phyloP scores from a whole-genome alignment of 2,113 vertebrate species.

The Serilophus lunatus region DNA sequence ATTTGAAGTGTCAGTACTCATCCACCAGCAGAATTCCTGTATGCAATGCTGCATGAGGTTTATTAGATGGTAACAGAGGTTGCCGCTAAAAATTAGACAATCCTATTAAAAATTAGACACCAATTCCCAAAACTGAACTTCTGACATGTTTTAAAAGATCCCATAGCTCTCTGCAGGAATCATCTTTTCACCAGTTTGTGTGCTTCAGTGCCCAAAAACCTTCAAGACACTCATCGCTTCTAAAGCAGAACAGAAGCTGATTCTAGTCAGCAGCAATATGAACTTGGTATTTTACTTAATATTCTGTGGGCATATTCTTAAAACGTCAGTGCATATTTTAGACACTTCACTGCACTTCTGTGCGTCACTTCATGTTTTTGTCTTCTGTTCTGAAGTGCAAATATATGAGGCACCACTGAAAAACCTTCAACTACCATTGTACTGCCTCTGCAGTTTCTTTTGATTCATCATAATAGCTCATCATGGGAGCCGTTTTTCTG shows the following conservation, averaged over 20 bases:
- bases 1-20: neutral
- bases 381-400: conserved; percentile 43
- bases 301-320: conserved; percentile 35
- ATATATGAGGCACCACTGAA: conserved; percentile 23
- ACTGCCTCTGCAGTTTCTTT: conserved; percentile 10
- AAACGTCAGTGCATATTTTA: conserved; percentile 44
- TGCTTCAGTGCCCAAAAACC: neutral
- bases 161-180: neutral
- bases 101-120: neutral
- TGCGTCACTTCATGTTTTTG: conserved; percentile 23
- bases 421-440: conserved; percentile 30
- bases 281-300: neutral
- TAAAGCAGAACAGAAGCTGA: neutral
- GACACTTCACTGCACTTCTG: conserved; percentile 21
- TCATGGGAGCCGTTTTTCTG: neutral
- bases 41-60: rapidly evolving
- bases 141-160: neutral
- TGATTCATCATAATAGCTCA: conserved; percentile 40
- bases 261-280: neutral
- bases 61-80: neutral
- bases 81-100: neutral
- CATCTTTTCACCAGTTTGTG: neutral
- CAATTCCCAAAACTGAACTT: neutral
- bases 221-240: neutral
- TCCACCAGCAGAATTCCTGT: neutral